These are phyloP conservation scores for Anabacerthia variegaticeps DNA, from an alignment of 2,797 vertebrate species.

Conservation along the genomic window DNA sequence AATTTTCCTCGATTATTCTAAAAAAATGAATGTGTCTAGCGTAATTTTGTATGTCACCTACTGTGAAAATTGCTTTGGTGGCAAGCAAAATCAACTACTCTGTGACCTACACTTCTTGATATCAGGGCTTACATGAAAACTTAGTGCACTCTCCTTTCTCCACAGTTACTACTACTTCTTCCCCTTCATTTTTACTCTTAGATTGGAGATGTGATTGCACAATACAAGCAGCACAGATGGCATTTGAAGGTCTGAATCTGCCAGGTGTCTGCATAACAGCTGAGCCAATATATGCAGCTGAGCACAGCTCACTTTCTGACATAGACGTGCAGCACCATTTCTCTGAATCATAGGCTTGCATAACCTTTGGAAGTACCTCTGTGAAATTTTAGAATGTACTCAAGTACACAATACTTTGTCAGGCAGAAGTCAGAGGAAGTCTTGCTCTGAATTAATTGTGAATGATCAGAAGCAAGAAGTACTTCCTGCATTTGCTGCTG, in stretches of 20 bases:
- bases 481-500: background rate
- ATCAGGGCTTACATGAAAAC: constrained; percentile 34
- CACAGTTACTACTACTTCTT: constrained; percentile 29
- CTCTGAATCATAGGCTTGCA: background rate
- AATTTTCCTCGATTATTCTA: constrained; percentile 34
- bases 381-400: background rate
- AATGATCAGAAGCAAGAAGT: background rate
- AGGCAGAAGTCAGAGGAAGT: background rate
- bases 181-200: constrained; percentile 24
- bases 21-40: constrained; percentile 33
- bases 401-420: background rate
- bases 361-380: background rate
- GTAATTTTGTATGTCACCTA: constrained; percentile 42
- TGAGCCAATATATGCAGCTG: constrained; percentile 47
- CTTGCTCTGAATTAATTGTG: background rate
- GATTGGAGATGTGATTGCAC: constrained; percentile 49
- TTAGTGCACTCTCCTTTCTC: constrained; percentile 27
- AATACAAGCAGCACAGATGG: constrained; percentile 47
- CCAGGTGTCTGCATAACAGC: constrained; percentile 50
- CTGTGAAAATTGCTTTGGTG: constrained; percentile 55
- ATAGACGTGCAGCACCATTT: background rate
- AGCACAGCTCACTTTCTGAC: constrained; percentile 29
- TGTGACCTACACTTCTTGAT: constrained; percentile 16
- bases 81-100: constrained; percentile 53
- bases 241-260: constrained; percentile 52